Evolutionary conservation across 2,888 invertebrate species (phyloP).

Genomic region (Homarus gammarus): DNA sequence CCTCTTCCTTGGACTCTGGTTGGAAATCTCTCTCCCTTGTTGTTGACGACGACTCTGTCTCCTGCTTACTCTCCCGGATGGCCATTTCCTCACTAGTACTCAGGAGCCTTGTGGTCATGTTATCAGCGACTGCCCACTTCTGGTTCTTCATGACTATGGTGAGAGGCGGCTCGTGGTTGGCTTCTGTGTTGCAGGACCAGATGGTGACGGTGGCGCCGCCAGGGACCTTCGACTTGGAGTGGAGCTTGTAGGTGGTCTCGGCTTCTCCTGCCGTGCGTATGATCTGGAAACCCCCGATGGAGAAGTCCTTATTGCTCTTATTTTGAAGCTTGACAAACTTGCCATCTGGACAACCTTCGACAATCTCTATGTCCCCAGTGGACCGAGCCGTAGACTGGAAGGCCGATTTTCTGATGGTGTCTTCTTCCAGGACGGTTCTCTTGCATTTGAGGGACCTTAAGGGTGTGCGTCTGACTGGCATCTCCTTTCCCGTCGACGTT

Average conservation of each 20-base stretch:
- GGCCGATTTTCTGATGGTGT: constrained; percentile 82
- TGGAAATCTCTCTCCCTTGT: not conserved
- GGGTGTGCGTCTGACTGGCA: constrained; percentile 84
- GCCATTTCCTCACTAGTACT: constrained; percentile 86
- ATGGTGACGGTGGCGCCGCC: not conserved
- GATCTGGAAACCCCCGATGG: constrained; percentile 90
- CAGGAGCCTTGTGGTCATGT: constrained; percentile 88
- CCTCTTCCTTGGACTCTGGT: constrained; percentile 35
- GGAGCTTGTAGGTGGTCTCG: constrained; percentile 95
- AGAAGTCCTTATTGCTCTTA: constrained; percentile 85
- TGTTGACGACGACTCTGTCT: constrained; percentile 1
- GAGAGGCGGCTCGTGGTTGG: constrained; percentile 91
- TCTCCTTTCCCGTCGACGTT: constrained; percentile 77
- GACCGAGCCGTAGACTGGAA: constrained; percentile 80
- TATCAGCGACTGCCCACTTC: constrained; percentile 92
- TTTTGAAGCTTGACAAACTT: constrained; percentile 92
- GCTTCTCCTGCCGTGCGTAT: constrained; percentile 87
- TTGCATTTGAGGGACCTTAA: constrained; percentile 84
- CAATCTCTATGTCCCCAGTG: constrained; percentile 86
- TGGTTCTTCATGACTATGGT: constrained; percentile 96
- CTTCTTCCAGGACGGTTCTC: constrained; percentile 83
- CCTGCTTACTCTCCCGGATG: constrained; percentile 30
- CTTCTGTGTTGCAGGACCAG: constrained; percentile 83
- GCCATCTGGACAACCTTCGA: constrained; percentile 92
- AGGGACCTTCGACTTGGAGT: constrained; percentile 90